phyloP scores from a whole-genome alignment of 1,140 invertebrate species.

The Akabosia matsudoensis region DNA sequence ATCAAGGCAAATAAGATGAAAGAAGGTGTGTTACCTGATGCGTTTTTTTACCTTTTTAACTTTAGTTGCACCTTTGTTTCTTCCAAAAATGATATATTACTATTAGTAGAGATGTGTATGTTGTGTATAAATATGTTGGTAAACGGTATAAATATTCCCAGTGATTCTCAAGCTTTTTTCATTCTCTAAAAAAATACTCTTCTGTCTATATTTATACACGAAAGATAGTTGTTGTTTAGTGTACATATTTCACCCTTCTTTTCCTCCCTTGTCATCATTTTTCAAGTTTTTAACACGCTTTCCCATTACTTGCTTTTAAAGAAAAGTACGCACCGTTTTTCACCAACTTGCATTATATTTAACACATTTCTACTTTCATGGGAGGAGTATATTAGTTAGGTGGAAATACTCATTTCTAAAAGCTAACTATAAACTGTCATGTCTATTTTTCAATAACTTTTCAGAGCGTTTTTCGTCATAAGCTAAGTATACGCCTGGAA shows the following conservation, averaged over 20 bases:
- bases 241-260: constrained; percentile 13
- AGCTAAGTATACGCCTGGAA: neutral
- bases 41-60: neutral
- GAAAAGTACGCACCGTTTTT: neutral
- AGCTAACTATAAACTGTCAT: neutral
- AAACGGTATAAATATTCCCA: neutral
- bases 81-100: neutral
- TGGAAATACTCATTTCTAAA: neutral
- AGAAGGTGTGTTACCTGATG: constrained; percentile 4
- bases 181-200: neutral
- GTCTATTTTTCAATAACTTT: neutral
- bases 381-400: neutral
- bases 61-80: neutral
- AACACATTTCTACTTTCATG: neutral
- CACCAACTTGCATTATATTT: neutral
- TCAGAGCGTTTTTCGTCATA: neutral
- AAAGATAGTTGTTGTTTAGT: neutral
- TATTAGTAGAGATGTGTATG: neutral
- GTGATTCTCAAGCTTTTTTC: neutral
- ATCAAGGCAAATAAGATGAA: neutral
- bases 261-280: constrained; percentile 18
- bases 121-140: neutral
- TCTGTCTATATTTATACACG: too few species aligned
- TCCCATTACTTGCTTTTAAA: neutral
- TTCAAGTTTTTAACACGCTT: constrained; percentile 19